Evolutionary conservation across 2,888 invertebrate species (phyloP).

Genomic region (Pharmacophagus antenor): DNA sequence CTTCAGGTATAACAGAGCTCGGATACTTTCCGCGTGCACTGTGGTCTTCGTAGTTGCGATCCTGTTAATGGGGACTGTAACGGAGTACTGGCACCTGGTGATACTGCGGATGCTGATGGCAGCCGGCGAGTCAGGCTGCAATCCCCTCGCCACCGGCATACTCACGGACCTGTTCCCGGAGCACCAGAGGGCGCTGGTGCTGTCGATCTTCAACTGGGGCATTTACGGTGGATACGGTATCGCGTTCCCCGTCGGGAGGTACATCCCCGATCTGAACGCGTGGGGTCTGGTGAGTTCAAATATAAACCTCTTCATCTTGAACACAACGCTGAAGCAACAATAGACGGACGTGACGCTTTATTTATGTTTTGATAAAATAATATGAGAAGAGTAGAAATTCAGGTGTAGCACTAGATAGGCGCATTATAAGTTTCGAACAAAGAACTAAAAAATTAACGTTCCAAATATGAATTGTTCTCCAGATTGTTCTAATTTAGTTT

Average conservation of each 20-base stretch:
- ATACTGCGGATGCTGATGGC: constrained; percentile 92
- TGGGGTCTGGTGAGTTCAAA: constrained; percentile 85
- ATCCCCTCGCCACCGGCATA: constrained; percentile 92
- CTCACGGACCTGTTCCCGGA: constrained; percentile 90
- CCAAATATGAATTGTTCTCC: too few species aligned
- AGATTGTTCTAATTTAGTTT: too few species aligned
- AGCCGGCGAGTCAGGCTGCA: constrained; percentile 93
- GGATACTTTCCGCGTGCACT: constrained; percentile 88
- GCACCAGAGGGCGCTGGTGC: constrained; percentile 90
- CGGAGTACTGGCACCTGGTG: constrained; percentile 94
- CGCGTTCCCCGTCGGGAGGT: constrained; percentile 94
- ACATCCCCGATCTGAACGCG: constrained; percentile 87
- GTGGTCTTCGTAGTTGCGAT: constrained; percentile 91
- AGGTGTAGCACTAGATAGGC: too few species aligned
- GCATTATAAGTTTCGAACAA: too few species aligned
- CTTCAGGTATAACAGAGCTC: constrained; percentile 84
- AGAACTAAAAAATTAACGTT: too few species aligned
- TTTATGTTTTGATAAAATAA: too few species aligned
- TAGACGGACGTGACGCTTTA: neutral
- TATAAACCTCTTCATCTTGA: too few species aligned
- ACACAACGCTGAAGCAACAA: too few species aligned
- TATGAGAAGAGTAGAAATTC: too few species aligned
- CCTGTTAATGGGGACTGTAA: constrained; percentile 90
- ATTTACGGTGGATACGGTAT: constrained; percentile 97
- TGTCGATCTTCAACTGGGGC: constrained; percentile 97